Percentiles rank a stretch among this genome's conserved stretches.
phyloP scores from a whole-genome alignment of 1,140 invertebrate genomes.

The Chironomus tepperi region DNA sequence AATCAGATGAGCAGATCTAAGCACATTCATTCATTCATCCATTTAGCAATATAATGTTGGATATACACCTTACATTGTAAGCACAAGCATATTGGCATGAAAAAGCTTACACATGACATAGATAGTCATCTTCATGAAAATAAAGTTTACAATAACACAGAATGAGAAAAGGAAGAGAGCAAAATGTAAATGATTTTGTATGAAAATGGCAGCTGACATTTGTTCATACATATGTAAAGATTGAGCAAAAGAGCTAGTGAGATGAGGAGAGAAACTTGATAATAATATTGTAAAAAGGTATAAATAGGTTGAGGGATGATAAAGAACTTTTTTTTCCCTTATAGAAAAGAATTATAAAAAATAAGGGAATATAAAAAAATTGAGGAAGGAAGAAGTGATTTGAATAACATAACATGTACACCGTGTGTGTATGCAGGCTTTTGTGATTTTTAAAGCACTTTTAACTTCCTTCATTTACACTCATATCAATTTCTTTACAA shows the following conservation, averaged over 20 bases:
- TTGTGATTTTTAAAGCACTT: neutral
- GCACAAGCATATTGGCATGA: neutral
- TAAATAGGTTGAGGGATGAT: too few species aligned
- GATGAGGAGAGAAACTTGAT: too few species aligned
- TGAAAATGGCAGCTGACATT: slow-evolving; percentile 10
- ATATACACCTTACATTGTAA: too few species aligned
- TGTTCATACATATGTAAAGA: neutral
- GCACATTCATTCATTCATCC: neutral
- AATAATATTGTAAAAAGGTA: too few species aligned
- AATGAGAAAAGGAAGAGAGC: neutral
- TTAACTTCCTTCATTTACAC: neutral
- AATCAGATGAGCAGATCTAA: slow-evolving; percentile 6
- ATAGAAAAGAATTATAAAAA: too few species aligned
- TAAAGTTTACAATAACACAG: slow-evolving; percentile 5
- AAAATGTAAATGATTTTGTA: slow-evolving; percentile 8
- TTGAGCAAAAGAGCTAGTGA: too few species aligned
- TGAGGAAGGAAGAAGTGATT: neutral
- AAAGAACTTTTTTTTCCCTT: too few species aligned
- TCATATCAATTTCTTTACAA: neutral
- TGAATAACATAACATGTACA: neutral
- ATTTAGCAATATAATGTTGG: neutral
- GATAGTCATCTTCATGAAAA: slow-evolving; percentile 8
- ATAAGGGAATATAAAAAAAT: too few species aligned
- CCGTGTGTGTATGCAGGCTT: too few species aligned
- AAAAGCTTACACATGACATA: neutral